Evolutionary conservation across 1,140 invertebrate species (phyloP).

Genomic region (Heliothis virescens): DNA sequence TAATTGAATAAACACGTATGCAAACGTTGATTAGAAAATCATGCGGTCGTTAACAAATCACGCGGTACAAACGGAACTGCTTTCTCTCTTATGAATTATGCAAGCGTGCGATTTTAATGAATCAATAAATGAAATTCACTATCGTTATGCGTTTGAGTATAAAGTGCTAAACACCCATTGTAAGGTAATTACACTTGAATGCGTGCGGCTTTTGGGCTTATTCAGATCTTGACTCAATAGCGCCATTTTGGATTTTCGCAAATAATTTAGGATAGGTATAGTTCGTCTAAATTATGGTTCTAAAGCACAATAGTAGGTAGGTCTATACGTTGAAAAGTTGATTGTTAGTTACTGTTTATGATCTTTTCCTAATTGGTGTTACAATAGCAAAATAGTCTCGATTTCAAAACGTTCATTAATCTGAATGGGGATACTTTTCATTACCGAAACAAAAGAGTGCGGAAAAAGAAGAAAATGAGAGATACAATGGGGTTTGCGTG

Average conservation of each 20-base stretch:
- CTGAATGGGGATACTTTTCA: slow-evolving; percentile 45
- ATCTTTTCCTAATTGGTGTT: slow-evolving; percentile 22
- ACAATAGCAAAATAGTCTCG: slow-evolving; percentile 35
- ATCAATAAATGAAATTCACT: slow-evolving; percentile 47
- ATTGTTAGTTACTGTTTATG: not conserved
- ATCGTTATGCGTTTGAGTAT: slow-evolving; percentile 19
- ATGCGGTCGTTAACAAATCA: slow-evolving; percentile 42
- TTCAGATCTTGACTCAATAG: not conserved
- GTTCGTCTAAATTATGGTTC: no score
- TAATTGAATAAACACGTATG: slow-evolving; percentile 23
- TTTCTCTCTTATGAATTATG: slow-evolving; percentile 45
- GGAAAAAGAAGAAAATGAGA: slow-evolving; percentile 43
- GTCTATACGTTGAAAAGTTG: not conserved
- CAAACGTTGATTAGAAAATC: slow-evolving; percentile 43
- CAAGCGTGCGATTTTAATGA: slow-evolving; percentile 43
- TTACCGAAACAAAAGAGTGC: slow-evolving; percentile 44
- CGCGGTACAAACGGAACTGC: slow-evolving; percentile 29
- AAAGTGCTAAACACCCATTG: slow-evolving; percentile 1
- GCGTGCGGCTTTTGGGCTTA: not conserved
- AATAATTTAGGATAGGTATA: not conserved
- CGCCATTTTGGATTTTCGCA: not conserved
- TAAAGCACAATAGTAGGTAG: no score
- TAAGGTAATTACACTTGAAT: not conserved
- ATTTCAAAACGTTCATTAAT: slow-evolving; percentile 40
- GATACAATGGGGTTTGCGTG: slow-evolving; percentile 48